A percentile compares a stretch with the other conserved stretches of the same genome.
These are phyloP conservation scores for Myoxocephalus aenaeus DNA, from an alignment of 2,797 vertebrate genomes.

Conservation along the genomic window DNA sequence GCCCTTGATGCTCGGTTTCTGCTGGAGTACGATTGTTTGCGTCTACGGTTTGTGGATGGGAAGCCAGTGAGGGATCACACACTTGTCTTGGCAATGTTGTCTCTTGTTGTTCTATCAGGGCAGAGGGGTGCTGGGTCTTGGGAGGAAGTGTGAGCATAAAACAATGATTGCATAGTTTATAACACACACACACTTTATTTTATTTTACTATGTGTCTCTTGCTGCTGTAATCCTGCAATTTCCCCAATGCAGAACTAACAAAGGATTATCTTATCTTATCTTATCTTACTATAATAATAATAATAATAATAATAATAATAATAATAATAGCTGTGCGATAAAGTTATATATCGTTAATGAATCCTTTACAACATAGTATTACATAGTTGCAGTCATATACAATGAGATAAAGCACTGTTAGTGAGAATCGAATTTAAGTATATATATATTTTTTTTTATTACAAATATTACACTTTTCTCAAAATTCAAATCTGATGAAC, in stretches of 20 bases:
- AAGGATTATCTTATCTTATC: too few relatives aligned
- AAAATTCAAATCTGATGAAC: conserved; percentile 8
- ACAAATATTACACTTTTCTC: not conserved
- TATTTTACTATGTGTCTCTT: too few relatives aligned
- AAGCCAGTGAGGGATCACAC: not conserved
- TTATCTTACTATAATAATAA: not conserved
- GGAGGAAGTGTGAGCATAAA: not conserved
- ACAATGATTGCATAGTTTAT: not conserved
- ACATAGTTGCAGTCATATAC: not conserved
- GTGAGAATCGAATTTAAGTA: not conserved
- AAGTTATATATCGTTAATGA: not conserved
- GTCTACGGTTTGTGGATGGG: not conserved
- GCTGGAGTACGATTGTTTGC: not conserved
- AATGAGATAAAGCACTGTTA: not conserved
- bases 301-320: too few relatives aligned
- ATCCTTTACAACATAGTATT: not conserved
- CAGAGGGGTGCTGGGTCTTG: not conserved
- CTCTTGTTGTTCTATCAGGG: not conserved
- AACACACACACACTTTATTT: too few relatives aligned
- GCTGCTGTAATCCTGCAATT: too few relatives aligned
- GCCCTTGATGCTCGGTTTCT: not conserved
- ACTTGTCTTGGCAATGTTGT: not conserved
- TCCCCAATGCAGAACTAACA: too few relatives aligned
- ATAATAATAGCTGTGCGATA: not conserved
- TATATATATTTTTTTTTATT: too few relatives aligned